Percentiles rank a stretch among this genome's conserved stretches.
phyloP scores from a whole-genome alignment of 2,888 invertebrate species.

The Ceratothoa steindachneri region DNA sequence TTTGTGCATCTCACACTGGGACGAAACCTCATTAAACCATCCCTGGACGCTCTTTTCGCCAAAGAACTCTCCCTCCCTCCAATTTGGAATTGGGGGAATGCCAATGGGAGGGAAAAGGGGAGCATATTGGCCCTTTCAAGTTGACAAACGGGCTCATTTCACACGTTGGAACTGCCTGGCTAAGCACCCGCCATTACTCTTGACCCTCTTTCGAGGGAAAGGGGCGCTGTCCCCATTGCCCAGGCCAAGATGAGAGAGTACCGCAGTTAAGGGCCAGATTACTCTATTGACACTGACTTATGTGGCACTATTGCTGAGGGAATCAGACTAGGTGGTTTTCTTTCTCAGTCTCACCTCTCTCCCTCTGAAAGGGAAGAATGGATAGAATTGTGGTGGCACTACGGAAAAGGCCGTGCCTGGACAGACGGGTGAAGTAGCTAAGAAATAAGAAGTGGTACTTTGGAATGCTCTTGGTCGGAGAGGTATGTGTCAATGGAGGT shows the following conservation, averaged over 20 bases:
- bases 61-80: neutral
- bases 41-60: too few relatives aligned
- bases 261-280: conserved; percentile 11
- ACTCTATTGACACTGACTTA: conserved; percentile 12
- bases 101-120: neutral
- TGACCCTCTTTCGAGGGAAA: neutral
- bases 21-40: too few relatives aligned
- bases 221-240: too few relatives aligned
- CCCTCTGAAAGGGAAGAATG: neutral
- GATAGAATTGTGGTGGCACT: neutral
- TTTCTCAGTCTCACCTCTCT: too few relatives aligned
- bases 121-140: neutral
- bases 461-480: too few relatives aligned
- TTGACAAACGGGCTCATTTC: conserved; percentile 10
- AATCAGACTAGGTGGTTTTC: neutral
- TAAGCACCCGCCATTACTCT: conserved; percentile 12
- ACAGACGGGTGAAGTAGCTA: too few relatives aligned
- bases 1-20: too few relatives aligned
- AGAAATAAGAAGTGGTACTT: too few relatives aligned
- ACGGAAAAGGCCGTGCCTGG: too few relatives aligned
- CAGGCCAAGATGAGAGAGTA: conserved; percentile 11
- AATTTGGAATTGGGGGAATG: neutral
- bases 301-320: conserved; percentile 8
- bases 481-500: too few relatives aligned
- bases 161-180: conserved; percentile 10